Evolutionary conservation across 2,888 invertebrate species (phyloP).

Genomic region (Papilio gigon): DNA sequence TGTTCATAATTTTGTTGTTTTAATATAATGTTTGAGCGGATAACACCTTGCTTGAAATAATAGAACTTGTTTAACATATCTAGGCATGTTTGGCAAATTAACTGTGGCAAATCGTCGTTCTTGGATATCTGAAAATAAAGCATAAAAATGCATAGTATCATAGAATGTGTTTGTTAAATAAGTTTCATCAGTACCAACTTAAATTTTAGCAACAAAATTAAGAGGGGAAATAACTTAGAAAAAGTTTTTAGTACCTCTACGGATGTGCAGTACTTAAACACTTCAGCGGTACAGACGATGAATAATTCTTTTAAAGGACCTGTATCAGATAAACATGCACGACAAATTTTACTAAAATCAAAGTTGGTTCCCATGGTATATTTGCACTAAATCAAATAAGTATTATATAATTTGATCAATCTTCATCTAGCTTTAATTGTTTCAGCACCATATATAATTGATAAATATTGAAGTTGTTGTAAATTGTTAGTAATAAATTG

Average conservation of each 20-base stretch:
- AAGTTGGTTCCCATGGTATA: slow-evolving; percentile 57
- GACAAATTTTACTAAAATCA: slow-evolving; percentile 71
- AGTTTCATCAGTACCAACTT: not conserved
- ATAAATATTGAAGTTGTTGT: not conserved
- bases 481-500: not conserved
- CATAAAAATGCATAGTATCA: not conserved
- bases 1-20: slow-evolving; percentile 63
- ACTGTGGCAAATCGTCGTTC: slow-evolving; percentile 66
- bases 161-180: not conserved
- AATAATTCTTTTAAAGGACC: slow-evolving; percentile 74
- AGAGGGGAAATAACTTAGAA: not conserved
- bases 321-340: slow-evolving; percentile 70
- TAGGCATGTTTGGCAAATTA: slow-evolving; percentile 73
- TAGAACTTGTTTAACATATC: slow-evolving; percentile 72
- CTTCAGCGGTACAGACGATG: slow-evolving; percentile 67
- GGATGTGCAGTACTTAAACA: slow-evolving; percentile 76
- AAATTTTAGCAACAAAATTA: not conserved
- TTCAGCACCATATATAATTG: not conserved
- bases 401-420: not conserved
- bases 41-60: slow-evolving; percentile 74
- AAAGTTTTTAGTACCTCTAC: slow-evolving; percentile 63
- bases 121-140: slow-evolving; percentile 64
- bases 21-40: slow-evolving; percentile 70
- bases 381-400: not conserved
- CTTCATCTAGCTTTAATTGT: not conserved